Percentiles rank a stretch among this genome's conserved stretches.
Evolutionary conservation across 1,140 invertebrate species (phyloP).

Genomic region (Riptortus pedestris): DNA sequence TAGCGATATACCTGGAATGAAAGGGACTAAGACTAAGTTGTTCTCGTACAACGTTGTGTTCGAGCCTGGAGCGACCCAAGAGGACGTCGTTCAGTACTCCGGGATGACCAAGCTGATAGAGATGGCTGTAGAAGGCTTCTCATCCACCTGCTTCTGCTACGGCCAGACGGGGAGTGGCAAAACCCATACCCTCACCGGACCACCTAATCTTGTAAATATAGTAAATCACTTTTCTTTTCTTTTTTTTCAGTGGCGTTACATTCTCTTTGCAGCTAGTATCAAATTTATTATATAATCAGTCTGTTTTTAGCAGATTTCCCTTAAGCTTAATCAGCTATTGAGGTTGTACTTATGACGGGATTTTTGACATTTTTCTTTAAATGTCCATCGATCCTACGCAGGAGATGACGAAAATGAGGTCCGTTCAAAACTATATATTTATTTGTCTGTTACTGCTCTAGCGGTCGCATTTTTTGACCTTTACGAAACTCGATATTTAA

Average conservation of each 20-base stretch:
- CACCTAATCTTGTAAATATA: conserved; percentile 62
- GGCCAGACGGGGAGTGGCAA: conserved; percentile 95
- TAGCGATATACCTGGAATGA: conserved; percentile 29
- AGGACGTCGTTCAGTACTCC: conserved; percentile 47
- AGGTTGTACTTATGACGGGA: too few relatives aligned
- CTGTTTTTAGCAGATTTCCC: too few relatives aligned
- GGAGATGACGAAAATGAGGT: too few relatives aligned
- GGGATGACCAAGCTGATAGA: conserved; percentile 76
- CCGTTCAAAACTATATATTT: too few relatives aligned
- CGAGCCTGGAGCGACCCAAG: conserved; percentile 72
- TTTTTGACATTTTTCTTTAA: too few relatives aligned
- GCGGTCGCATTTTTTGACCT: too few relatives aligned
- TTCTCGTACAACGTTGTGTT: conserved; percentile 84
- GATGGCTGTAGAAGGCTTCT: conserved; percentile 87
- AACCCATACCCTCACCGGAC: conserved; percentile 88
- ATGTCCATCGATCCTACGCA: too few relatives aligned
- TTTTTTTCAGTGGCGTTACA: conserved; percentile 32
- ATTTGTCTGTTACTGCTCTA: too few relatives aligned
- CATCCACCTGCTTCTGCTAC: conserved; percentile 88
- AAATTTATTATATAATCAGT: too few relatives aligned
- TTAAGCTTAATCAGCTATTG: too few relatives aligned
- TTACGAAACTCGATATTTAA: too few relatives aligned
- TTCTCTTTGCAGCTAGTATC: too few relatives aligned
- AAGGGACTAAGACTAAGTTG: conserved; percentile 57
- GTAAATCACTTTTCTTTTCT: conserved; percentile 4